phyloP scores from a whole-genome alignment of 2,797 vertebrate genomes.

The Capromys pilorides region DNA sequence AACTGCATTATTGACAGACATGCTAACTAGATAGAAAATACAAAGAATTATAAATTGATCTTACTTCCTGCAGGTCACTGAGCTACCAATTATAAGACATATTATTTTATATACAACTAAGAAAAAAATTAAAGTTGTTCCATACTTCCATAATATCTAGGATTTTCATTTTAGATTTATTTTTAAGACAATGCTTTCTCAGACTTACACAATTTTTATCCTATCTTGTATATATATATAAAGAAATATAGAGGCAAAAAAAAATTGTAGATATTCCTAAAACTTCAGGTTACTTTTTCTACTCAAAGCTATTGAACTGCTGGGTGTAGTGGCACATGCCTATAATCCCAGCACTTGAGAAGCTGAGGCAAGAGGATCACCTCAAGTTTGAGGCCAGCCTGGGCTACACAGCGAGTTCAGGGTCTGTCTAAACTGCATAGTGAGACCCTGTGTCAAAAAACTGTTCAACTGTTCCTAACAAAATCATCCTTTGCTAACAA shows the following conservation, averaged over 20 bases:
- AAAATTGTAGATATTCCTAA: conserved; percentile 44
- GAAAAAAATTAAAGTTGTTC: conserved; percentile 41
- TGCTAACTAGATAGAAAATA: conserved; percentile 40
- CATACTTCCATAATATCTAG: conserved; percentile 18
- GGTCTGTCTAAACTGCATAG: no score
- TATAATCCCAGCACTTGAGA: no score
- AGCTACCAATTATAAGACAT: neutral
- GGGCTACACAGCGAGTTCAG: no score
- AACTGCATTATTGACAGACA: conserved; percentile 34
- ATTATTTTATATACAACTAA: conserved; percentile 37
- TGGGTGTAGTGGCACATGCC: no score
- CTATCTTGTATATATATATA: neutral
- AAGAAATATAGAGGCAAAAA: conserved; percentile 37
- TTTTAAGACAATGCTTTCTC: conserved; percentile 51
- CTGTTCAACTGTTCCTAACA: conserved; percentile 53
- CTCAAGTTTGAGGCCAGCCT: no score
- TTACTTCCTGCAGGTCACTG: neutral
- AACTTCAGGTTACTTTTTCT: conserved; percentile 46
- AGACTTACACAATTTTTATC: conserved; percentile 29
- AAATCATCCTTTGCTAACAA: conserved; percentile 28
- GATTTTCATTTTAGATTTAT: conserved; percentile 54
- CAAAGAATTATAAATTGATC: conserved; percentile 37
- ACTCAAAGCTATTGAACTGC: conserved; percentile 20
- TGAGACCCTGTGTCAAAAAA: no score
- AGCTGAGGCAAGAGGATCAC: no score